Percentiles rank a stretch among this genome's conserved stretches.
Conservation (phyloP, 2,888 invertebrate genomes). For the Caenorhabditis plicata region DNA sequence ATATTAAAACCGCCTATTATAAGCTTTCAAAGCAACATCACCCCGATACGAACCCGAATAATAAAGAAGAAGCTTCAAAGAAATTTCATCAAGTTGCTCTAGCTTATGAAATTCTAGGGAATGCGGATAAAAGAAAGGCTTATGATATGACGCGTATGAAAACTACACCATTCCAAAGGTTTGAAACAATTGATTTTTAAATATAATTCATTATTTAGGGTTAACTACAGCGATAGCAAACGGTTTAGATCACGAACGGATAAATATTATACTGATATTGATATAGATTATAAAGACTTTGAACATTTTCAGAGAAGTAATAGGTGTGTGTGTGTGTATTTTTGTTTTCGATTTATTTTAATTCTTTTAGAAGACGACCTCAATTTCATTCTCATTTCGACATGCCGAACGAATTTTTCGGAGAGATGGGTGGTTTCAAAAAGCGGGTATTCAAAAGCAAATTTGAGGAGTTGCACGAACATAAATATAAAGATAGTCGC, state of each 20-base stretch:
- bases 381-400: slow-evolving; percentile 49
- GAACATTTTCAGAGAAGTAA: slow-evolving; percentile 59
- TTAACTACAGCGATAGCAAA: slow-evolving; percentile 18
- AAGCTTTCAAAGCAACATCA: slow-evolving; percentile 61
- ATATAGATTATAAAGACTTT: slow-evolving; percentile 62
- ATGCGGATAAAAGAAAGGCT: slow-evolving; percentile 49
- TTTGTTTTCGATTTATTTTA: slow-evolving; percentile 1
- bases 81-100: slow-evolving; percentile 56
- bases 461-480: slow-evolving; percentile 25
- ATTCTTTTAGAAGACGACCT: slow-evolving; percentile 29
- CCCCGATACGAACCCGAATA: slow-evolving; percentile 56
- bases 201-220: no score
- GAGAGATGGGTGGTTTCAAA: slow-evolving; percentile 42
- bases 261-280: slow-evolving; percentile 58
- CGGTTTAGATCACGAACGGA: slow-evolving; percentile 5
- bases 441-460: slow-evolving; percentile 42
- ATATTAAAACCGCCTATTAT: slow-evolving; percentile 62
- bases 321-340: slow-evolving; percentile 3
- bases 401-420: slow-evolving; percentile 55
- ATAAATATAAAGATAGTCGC: slow-evolving; percentile 50
- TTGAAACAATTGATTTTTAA: no score
- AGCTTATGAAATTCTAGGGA: slow-evolving; percentile 58
- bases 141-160: slow-evolving; percentile 39
- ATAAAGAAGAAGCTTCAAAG: slow-evolving; percentile 50
- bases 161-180: slow-evolving; percentile 14